Base-by-base conservation (phyloP, 1,140 invertebrate genomes). In the Bombus fervidus region DNA sequence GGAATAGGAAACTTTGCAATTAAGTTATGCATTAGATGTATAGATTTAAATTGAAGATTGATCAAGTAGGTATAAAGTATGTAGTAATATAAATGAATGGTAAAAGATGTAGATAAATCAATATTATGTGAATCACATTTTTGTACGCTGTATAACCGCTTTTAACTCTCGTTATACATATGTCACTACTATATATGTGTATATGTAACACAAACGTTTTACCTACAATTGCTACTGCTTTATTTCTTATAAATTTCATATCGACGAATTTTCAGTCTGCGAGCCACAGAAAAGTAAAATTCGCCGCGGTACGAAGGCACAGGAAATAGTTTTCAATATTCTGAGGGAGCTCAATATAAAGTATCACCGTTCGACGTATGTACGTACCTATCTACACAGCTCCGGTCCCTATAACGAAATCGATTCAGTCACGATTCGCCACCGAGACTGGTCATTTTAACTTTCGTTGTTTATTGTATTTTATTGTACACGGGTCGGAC, bases 361-460 rank as follows among this genome's bases (percentile, higher is more conserved):
- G 91, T 92, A 92, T 92, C 91, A 92, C 86, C 89, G 86, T 37
- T 81, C 83, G 34, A 80, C 81, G 90, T 87, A 86, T 15, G 31
- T 89, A 86, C 12, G 39, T 64, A 47, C n/a, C 89, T 80, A 77
- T 88, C 88, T 86, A 77, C 86, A 88, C 89, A 37, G 28, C 86
- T 22, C 71, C 68, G 90, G 90, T 90, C 83, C 86, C 81, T 72
- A 75, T 71, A 84, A 86, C 85, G 75, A 80, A 91, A 92, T 92
- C 89, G 91, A 92, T 92, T 84, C 71, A 59, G 41, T 43, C 64
- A 59, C 72, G 82, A 88, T 83, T 74, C 62, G 10, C 5, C 4
- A 28, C 12, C 31, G 43, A 62, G 59, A 39, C 28, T 43, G 64
- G 75, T 31, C 69, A 31, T 69, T 31, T 53, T 62, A 18, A 18